Percentiles rank a stretch among this genome's conserved stretches.
phyloP scores from a whole-genome alignment of 2,888 invertebrate genomes.

The Poecilobothrus nobilitatus region DNA sequence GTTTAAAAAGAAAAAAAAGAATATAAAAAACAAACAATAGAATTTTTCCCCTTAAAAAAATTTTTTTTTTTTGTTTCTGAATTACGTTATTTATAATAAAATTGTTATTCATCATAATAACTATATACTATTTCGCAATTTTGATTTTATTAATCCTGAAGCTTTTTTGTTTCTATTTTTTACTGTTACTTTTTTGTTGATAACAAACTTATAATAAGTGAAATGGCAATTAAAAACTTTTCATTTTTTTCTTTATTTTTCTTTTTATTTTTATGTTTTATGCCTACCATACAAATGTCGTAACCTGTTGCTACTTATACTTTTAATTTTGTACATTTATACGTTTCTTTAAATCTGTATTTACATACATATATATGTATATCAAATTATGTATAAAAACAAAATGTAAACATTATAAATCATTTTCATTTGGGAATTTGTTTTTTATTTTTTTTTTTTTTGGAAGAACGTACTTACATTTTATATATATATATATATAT shows the following conservation, averaged over 20 bases:
- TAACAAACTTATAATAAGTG: neutral
- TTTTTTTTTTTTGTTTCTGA: too few species aligned
- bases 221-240: neutral
- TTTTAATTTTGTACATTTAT: neutral
- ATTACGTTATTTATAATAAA: too few species aligned
- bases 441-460: too few species aligned
- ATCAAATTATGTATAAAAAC: neutral
- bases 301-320: constrained; percentile 3
- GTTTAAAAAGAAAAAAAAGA: too few species aligned
- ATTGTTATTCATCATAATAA: too few species aligned
- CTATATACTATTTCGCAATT: too few species aligned
- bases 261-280: too few species aligned
- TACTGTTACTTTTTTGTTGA: neutral
- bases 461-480: neutral
- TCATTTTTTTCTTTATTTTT: too few species aligned
- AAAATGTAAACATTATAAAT: neutral
- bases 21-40: too few species aligned
- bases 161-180: neutral
- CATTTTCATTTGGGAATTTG: neutral
- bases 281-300: neutral
- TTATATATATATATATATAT: neutral
- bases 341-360: neutral
- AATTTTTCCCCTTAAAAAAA: too few species aligned
- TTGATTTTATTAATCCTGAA: too few species aligned
- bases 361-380: too few species aligned